Percentiles rank a stretch among this genome's conserved stretches.
phyloP scores from a whole-genome alignment of 2,113 vertebrate genomes.

The Bubo scandiacus region DNA sequence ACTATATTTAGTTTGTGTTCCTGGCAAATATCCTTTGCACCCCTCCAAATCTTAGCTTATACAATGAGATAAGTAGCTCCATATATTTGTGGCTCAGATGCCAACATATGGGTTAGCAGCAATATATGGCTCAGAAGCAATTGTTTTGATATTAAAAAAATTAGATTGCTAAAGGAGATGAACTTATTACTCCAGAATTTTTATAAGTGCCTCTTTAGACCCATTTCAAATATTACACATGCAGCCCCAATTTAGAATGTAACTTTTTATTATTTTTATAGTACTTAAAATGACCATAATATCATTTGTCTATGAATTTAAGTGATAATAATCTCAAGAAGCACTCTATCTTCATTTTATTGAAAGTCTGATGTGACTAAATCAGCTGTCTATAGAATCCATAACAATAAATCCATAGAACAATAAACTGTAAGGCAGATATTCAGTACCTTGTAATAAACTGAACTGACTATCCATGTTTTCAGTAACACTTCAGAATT shows the following conservation, averaged over 20 bases:
- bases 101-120: not conserved
- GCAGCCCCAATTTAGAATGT: not conserved
- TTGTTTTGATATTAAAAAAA: not conserved
- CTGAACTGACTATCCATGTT: not conserved
- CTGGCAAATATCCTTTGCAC: not conserved
- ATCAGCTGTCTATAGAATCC: not conserved
- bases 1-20: not conserved
- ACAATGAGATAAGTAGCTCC: not conserved
- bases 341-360: not conserved
- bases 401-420: not conserved
- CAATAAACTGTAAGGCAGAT: not conserved
- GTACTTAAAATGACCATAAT: not conserved
- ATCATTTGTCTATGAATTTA: not conserved
- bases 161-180: not conserved
- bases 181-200: not conserved
- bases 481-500: not conserved
- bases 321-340: not conserved
- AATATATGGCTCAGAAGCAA: not conserved
- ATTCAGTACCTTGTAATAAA: not conserved
- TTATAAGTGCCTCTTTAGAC: not conserved
- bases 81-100: not conserved
- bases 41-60: not conserved
- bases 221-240: not conserved
- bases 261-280: not conserved
- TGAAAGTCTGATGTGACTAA: not conserved